Percentiles rank a stretch among this genome's conserved stretches.
Conservation (phyloP, 2,797 vertebrate genomes). For the Anolis apletophallus region DNA sequence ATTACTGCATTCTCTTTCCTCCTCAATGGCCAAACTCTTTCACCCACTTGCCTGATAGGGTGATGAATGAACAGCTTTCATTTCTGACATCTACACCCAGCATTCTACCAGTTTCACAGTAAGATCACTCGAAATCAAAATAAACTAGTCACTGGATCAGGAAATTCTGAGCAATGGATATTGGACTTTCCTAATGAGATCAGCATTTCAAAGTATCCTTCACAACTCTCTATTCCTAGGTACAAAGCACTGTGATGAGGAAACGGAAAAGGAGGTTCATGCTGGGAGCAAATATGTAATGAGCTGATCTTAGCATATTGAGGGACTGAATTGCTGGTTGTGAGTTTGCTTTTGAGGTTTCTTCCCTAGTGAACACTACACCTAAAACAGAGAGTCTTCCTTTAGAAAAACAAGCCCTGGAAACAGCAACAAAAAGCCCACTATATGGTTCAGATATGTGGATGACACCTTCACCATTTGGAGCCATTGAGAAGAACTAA, state of each 20-base stretch:
- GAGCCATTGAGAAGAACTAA: too few relatives aligned
- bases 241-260: neutral
- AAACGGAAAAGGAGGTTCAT: neutral
- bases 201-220: neutral
- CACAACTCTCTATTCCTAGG: neutral
- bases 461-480: too few relatives aligned
- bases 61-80: neutral
- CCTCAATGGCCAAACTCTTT: neutral
- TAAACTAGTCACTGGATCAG: neutral
- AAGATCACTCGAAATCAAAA: neutral
- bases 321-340: neutral
- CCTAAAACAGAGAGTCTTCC: neutral
- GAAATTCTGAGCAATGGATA: neutral
- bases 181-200: neutral
- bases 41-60: neutral
- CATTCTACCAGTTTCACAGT: neutral
- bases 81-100: neutral
- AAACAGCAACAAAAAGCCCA: too few relatives aligned
- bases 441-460: too few relatives aligned
- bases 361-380: neutral
- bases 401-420: too few relatives aligned
- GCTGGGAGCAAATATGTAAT: neutral
- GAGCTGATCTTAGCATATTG: neutral
- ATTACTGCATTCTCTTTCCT: neutral
- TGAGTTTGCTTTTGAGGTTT: neutral